A percentile compares a stretch with the other conserved stretches of the same genome.
These are phyloP conservation scores for Proisotoma minuta DNA, from an alignment of 2,888 invertebrate species.

Conservation along the genomic window DNA sequence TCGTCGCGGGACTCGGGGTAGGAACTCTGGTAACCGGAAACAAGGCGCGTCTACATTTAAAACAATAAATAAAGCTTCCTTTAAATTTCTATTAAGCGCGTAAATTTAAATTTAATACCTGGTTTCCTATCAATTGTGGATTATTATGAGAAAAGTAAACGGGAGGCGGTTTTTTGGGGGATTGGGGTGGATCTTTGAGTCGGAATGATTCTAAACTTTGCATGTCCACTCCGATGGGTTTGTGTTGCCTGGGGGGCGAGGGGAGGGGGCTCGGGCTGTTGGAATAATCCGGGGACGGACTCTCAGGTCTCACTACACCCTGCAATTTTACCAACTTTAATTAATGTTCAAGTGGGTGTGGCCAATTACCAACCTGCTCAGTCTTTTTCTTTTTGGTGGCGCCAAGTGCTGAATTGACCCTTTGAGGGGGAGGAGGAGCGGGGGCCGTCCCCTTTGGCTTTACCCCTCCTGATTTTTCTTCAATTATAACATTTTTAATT, in stretches of 20 bases:
- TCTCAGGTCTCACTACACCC: conserved; percentile 50
- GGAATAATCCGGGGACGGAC: conserved; percentile 58
- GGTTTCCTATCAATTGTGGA: too few species aligned
- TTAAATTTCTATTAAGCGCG: too few species aligned
- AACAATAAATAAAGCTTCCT: too few species aligned
- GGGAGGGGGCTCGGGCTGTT: conserved; percentile 48
- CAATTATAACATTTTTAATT: conserved; percentile 36
- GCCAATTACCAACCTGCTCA: too few species aligned
- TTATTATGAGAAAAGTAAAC: conserved; percentile 61
- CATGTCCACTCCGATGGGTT: conserved; percentile 60
- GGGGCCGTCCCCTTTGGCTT: background rate
- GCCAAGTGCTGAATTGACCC: background rate
- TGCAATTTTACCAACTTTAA: too few species aligned
- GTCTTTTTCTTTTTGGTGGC: too few species aligned
- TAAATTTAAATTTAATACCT: too few species aligned
- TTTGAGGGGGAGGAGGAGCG: background rate
- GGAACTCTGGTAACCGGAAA: too few species aligned
- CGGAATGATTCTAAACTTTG: conserved; percentile 72
- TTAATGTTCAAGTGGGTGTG: too few species aligned
- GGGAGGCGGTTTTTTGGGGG: conserved; percentile 63
- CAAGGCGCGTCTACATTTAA: too few species aligned
- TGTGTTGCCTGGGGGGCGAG: conserved; percentile 21
- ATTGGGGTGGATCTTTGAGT: conserved; percentile 61
- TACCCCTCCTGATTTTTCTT: conserved; percentile 26
- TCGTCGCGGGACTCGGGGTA: too few species aligned